phyloP scores from a whole-genome alignment of 2,797 vertebrate genomes.

The Pagetopsis macropterus region DNA sequence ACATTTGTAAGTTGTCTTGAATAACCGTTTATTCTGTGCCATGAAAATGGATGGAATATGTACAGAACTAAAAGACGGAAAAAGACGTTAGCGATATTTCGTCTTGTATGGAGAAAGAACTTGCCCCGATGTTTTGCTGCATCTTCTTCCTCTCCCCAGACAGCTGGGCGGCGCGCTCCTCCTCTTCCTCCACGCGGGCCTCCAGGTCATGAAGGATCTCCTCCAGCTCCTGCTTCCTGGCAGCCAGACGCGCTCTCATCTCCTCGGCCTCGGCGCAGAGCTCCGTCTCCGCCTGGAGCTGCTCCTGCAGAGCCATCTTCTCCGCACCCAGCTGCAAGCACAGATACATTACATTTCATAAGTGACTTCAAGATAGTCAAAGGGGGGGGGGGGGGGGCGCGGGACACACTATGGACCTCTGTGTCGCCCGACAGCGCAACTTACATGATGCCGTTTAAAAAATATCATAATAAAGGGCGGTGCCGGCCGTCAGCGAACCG shows the following conservation, averaged over 20 bases:
- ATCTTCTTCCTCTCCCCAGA: conserved; percentile 93
- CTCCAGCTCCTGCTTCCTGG: conserved; percentile 97
- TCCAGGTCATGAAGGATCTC: conserved; percentile 98
- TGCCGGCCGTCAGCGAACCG: too few relatives aligned
- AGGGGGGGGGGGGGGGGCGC: too few relatives aligned
- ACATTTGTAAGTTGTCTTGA: too few relatives aligned
- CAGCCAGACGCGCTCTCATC: conserved; percentile 93
- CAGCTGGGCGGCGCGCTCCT: conserved; percentile 92
- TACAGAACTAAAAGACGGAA: too few relatives aligned
- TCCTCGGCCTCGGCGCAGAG: conserved; percentile 97
- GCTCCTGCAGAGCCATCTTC: conserved; percentile 96
- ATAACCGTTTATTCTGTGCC: too few relatives aligned
- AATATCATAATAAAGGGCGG: too few relatives aligned
- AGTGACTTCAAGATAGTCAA: too few relatives aligned
- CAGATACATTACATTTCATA: neutral
- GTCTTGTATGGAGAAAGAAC: neutral
- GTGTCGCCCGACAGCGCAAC: too few relatives aligned
- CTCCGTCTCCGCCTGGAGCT: conserved; percentile 97
- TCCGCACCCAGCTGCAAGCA: conserved; percentile 87
- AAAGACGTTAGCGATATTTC: too few relatives aligned
- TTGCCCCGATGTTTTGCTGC: conserved; percentile 96
- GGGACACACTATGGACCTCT: too few relatives aligned
- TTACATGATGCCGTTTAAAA: too few relatives aligned
- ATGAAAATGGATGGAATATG: too few relatives aligned
- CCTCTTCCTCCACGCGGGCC: conserved; percentile 96